These are phyloP conservation scores for Leptonema lineaticorne DNA, from an alignment of 1,140 invertebrate genomes.

Conservation along the genomic window DNA sequence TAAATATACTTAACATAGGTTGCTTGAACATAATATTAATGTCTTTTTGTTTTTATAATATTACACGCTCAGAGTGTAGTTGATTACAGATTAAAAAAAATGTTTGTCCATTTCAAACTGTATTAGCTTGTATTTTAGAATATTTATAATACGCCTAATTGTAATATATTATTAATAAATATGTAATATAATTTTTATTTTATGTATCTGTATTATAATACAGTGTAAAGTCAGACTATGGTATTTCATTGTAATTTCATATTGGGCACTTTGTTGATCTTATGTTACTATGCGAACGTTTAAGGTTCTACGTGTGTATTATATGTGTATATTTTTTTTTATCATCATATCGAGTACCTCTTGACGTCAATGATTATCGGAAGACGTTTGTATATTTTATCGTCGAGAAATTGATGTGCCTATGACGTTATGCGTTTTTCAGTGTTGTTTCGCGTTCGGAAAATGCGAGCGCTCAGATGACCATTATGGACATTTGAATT, in stretches of 20 bases:
- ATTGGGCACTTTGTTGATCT: no score
- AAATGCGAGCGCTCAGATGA: no score
- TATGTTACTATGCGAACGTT: no score
- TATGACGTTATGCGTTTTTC: no score
- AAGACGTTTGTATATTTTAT: no score
- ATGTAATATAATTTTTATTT: slow-evolving; percentile 41
- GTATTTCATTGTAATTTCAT: not conserved
- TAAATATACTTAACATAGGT: not conserved
- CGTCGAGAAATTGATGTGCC: no score
- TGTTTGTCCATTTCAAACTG: slow-evolving; percentile 3
- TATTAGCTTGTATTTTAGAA: not conserved
- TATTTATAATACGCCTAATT: not conserved
- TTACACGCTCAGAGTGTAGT: not conserved
- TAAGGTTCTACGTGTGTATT: no score
- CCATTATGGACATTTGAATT: no score
- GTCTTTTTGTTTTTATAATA: not conserved
- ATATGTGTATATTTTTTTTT: no score
- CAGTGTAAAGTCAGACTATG: slow-evolving; percentile 22
- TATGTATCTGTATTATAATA: slow-evolving; percentile 40
- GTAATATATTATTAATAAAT: slow-evolving; percentile 8
- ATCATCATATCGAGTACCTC: no score
- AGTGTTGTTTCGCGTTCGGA: no score
- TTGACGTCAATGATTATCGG: no score
- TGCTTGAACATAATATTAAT: not conserved
- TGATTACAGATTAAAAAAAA: slow-evolving; percentile 13